These are phyloP conservation scores for Tinamus guttatus DNA, from an alignment of 2,113 vertebrate species.

Conservation along the genomic window DNA sequence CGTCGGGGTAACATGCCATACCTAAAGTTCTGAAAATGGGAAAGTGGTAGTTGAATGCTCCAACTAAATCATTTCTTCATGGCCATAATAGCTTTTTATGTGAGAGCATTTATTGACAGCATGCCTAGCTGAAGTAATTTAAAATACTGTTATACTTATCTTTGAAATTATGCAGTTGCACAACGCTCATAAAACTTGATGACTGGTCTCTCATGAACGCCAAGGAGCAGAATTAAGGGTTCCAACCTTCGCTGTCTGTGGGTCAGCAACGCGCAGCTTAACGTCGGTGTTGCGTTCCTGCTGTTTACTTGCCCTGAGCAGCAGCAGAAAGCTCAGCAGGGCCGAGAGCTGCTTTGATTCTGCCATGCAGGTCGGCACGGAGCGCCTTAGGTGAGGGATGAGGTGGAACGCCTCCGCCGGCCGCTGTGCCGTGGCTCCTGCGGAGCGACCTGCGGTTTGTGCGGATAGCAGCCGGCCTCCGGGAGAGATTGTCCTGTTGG, in stretches of 20 bases:
- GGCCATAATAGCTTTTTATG: neutral
- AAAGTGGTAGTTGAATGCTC: neutral
- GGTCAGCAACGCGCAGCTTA: neutral
- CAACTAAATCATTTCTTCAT: neutral
- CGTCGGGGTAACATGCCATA: neutral
- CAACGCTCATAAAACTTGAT: neutral
- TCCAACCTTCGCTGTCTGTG: neutral
- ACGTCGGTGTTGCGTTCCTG: neutral
- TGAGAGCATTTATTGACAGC: neutral
- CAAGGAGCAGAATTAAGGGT: constrained; percentile 19
- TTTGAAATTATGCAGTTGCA: neutral
- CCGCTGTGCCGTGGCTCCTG: neutral
- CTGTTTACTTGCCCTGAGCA: neutral
- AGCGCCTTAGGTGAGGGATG: constrained; percentile 21
- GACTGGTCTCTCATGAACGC: constrained; percentile 3
- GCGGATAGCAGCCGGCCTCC: constrained; percentile 43
- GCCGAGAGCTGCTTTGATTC: constrained; percentile 13
- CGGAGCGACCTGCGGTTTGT: neutral
- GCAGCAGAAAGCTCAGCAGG: neutral
- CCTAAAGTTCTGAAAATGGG: neutral
- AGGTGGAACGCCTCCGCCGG: neutral
- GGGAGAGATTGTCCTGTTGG: neutral
- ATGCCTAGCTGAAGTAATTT: neutral
- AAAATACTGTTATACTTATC: constrained; percentile 26
- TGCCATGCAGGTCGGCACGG: neutral